Base-by-base conservation (phyloP, 2,888 invertebrate genomes). In the Ichneumon xanthorius region DNA sequence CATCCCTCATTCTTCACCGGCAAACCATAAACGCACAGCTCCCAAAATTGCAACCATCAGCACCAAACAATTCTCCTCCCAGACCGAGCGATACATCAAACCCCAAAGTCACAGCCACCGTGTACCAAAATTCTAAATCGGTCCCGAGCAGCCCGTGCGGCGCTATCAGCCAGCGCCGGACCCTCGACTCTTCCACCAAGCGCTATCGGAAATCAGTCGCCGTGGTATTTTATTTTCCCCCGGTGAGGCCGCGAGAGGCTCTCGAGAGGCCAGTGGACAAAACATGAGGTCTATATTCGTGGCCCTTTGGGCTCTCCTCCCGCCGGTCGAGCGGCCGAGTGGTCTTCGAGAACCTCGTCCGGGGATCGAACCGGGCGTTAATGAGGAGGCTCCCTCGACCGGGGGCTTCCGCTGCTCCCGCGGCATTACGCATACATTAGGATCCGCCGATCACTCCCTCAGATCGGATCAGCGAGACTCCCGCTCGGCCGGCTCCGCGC, bases 351-450 rank as follows among this genome's bases (percentile, higher is more conserved):
- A 71, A 22, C 70, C 79, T 79, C 67, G 82, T 70, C 80, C 61
- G 77, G 37, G 73, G 30, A 67, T 85, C 88, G 87, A 86, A 84
- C 87, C 86, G 89, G 92, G 93, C 93, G 93, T 93, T 93, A 93
- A 93, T 93, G 93, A 93, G 92, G 91, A 91, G 90, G 91, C 88
- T 88, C 88, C 88, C 70, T 67, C 72, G n/a, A 4, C 72, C 40
- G 50, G 19, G 19, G 50, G 67, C 50, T 70, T 70, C 63, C 76
- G 67, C 75, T 61, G 87, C 88, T 84, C 88, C 90, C 87, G 86
- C 90, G 89, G 91, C 91, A 93, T 93, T 93, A 93, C 92, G 93
- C 92, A 93, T 93, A 92, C 93, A 93, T 93, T 93, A 93, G 90
- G 89, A 92, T 90, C 84, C 90, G 85, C 89, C 90, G 92, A 93